Base-by-base conservation (phyloP, 2,113 vertebrate genomes). In the Microtus pennsylvanicus region DNA sequence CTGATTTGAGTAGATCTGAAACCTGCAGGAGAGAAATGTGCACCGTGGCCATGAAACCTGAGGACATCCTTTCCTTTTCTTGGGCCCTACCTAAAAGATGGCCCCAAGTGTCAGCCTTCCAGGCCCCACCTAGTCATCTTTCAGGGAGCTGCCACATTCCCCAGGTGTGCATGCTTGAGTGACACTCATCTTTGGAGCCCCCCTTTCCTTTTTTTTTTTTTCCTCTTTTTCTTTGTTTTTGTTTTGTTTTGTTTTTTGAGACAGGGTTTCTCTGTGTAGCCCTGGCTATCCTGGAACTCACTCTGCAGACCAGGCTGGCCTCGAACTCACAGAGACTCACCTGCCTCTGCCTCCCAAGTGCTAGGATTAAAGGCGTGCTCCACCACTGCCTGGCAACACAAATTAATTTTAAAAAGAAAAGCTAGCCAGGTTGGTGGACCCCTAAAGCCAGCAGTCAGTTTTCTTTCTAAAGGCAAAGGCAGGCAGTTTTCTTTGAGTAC, bases 1-100 rank as follows among this genome's bases (percentile, higher is more conserved):
- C 95, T 99, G 99, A 96, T 99, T 99, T 22, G 99, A 99, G 97
- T 99, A 99, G 96, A 99, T 99, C 94, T 99, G 99, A 97, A 99
- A 99, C 98, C 99, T 99, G 98, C 0, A 42, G 67, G 55, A 80
- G 80, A 61, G 47, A 93, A 72, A 70, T 3, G 63, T 30, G 47
- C 47, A 45, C 11, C 1, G 35, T 52, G 50, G 72, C 65, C 61
- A n/a, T 0, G 61, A 95, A 72, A 45, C 86, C 4, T 0, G 35
- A n/a, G 67, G 0, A 22, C 0, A 21, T 58, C 82, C 2, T 22
- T 61, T 10, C 17, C 50, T 30, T 61, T n/a, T n/a, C n/a, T n/a
- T n/a, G n/a, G 24, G 47, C 42, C 35, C 86, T 38, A 1, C 52
- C 77, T 21, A 0, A 45, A 50, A 4, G 16, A 28, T 70, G 81